These are phyloP conservation scores for Sparus aurata DNA, from an alignment of 2,797 vertebrate species.

Conservation along the genomic window DNA sequence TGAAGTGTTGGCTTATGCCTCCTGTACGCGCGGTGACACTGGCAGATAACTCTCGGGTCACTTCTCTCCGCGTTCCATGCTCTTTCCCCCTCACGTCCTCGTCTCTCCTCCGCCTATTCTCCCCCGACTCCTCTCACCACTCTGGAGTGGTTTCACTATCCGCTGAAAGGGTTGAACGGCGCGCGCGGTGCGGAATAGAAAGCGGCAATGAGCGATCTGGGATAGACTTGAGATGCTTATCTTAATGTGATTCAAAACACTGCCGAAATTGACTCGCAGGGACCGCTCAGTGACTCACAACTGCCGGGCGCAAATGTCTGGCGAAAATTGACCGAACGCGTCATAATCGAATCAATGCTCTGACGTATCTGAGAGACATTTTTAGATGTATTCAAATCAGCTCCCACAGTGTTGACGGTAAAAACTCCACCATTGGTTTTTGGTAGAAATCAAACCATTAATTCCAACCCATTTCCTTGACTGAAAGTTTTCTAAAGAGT, in stretches of 20 bases:
- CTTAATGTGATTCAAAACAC: conserved; percentile 72
- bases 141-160: conserved; percentile 88
- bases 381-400: conserved; percentile 25
- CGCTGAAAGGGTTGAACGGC: conserved; percentile 53
- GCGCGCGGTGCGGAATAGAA: conserved; percentile 61
- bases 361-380: conserved; percentile 5
- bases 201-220: conserved; percentile 48
- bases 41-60: conserved; percentile 64
- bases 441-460: conserved; percentile 10
- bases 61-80: conserved; percentile 11
- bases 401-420: neutral
- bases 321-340: conserved; percentile 54
- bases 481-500: neutral
- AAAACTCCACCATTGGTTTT: conserved; percentile 6
- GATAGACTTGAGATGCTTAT: conserved; percentile 69
- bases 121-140: conserved; percentile 28
- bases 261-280: conserved; percentile 65
- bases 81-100: conserved; percentile 23
- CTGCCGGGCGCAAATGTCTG: conserved; percentile 12
- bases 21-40: conserved; percentile 18
- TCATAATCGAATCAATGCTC: conserved; percentile 49
- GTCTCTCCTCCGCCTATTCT: conserved; percentile 12
- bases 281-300: conserved; percentile 65
- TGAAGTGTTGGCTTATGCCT: conserved; percentile 19
- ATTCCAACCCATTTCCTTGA: neutral